These are phyloP conservation scores for Pheosia tremula DNA, from an alignment of 2,888 invertebrate genomes.

Conservation along the genomic window DNA sequence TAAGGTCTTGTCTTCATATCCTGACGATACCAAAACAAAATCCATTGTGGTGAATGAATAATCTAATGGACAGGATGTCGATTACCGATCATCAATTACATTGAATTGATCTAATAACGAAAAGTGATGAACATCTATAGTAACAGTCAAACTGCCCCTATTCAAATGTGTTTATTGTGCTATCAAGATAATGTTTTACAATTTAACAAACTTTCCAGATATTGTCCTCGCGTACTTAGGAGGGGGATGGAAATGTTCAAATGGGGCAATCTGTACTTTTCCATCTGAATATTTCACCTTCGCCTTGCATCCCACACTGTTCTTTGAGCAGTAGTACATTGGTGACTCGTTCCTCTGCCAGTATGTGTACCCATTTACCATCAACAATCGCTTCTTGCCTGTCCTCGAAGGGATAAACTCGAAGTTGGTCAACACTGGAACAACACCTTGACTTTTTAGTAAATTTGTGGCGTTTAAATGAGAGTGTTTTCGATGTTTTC, in stretches of 20 bases:
- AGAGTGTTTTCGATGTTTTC: no score
- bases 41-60: no score
- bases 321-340: constrained; percentile 41
- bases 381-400: constrained; percentile 17
- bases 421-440: not conserved
- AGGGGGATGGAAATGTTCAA: constrained; percentile 43
- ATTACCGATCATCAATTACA: no score
- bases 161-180: no score
- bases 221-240: constrained; percentile 40
- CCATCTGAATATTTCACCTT: constrained; percentile 26
- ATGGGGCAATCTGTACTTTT: constrained; percentile 1
- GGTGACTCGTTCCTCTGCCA: constrained; percentile 29
- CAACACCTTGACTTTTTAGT: not conserved
- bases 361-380: constrained; percentile 45
- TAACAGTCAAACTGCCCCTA: no score
- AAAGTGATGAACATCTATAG: no score
- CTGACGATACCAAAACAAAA: no score
- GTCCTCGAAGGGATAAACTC: constrained; percentile 18
- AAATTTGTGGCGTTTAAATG: no score
- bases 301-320: constrained; percentile 25
- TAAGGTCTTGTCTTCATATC: no score
- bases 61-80: no score
- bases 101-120: no score
- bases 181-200: no score
- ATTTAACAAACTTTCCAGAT: constrained; percentile 28